phyloP scores from a whole-genome alignment of 2,797 vertebrate species.

The Vultur gryphus region DNA sequence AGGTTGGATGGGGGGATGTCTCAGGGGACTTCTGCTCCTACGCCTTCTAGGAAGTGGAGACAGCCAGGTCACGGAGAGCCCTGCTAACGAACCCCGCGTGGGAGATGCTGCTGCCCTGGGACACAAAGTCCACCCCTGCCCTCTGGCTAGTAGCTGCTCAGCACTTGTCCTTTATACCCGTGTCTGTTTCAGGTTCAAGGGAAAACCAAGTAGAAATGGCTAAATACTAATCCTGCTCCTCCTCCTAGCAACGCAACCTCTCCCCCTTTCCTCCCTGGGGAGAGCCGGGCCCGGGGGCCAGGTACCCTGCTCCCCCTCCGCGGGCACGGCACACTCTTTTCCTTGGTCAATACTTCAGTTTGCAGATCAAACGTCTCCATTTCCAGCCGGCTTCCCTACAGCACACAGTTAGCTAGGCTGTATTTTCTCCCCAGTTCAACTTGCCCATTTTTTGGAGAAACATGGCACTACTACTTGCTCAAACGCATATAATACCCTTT shows the following conservation, averaged over 20 bases:
- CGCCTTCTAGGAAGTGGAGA: background rate
- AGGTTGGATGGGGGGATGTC: accelerated
- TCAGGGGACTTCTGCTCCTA: background rate
- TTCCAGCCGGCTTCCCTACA: background rate
- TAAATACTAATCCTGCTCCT: background rate
- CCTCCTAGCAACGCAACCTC: background rate
- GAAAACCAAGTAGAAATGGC: background rate
- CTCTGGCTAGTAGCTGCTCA: background rate
- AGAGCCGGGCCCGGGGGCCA: accelerated
- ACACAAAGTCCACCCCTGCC: background rate
- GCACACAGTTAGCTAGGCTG: background rate
- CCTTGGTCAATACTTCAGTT: background rate
- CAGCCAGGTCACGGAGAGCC: background rate
- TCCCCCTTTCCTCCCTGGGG: too few relatives aligned
- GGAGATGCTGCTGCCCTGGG: background rate
- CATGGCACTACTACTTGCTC: background rate
- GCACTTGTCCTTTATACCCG: background rate
- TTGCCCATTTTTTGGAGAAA: background rate
- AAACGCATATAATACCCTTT: background rate
- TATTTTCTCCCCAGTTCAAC: background rate
- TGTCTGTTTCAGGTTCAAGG: background rate
- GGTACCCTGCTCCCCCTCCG: background rate
- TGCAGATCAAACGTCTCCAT: background rate
- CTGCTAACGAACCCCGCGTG: accelerated
- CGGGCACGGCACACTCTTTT: background rate